Evolutionary conservation across 37 sponge, comb jelly and placozoan species (phyloP).

Genomic region (Beroe forskalii): DNA sequence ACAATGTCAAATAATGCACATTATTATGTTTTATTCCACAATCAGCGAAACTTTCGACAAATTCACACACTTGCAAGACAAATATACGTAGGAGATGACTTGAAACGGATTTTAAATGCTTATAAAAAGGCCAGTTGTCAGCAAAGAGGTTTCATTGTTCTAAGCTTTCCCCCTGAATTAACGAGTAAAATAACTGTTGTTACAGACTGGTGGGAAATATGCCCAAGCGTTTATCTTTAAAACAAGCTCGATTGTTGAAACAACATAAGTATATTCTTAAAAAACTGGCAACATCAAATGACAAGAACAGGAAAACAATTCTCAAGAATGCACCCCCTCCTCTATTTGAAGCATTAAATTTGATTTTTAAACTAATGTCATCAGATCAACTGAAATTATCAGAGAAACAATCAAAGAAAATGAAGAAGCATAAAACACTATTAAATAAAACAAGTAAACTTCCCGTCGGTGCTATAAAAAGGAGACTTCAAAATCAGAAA

Average conservation of each 20-base stretch:
- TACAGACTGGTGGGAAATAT: neutral
- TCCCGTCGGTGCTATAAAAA: neutral
- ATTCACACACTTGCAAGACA: neutral
- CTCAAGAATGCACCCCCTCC: neutral
- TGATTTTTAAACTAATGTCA: neutral
- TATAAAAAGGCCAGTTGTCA: neutral
- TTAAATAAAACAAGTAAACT: neutral
- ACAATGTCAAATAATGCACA: neutral
- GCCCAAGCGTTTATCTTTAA: neutral
- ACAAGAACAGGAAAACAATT: neutral
- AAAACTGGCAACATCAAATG: neutral
- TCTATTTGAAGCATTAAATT: neutral
- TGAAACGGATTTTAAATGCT: neutral
- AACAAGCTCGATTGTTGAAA: neutral
- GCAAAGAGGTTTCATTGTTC: neutral
- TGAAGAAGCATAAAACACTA: neutral
- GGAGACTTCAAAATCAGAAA: neutral
- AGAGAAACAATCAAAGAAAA: neutral
- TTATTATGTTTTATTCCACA: neutral
- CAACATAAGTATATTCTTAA: neutral
- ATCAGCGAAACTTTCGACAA: neutral
- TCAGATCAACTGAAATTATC: neutral
- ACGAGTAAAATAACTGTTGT: neutral
- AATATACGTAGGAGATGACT: neutral
- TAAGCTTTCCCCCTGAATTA: neutral